phyloP scores from a whole-genome alignment of 2,888 invertebrate species.

The Metallyticus violacea region DNA sequence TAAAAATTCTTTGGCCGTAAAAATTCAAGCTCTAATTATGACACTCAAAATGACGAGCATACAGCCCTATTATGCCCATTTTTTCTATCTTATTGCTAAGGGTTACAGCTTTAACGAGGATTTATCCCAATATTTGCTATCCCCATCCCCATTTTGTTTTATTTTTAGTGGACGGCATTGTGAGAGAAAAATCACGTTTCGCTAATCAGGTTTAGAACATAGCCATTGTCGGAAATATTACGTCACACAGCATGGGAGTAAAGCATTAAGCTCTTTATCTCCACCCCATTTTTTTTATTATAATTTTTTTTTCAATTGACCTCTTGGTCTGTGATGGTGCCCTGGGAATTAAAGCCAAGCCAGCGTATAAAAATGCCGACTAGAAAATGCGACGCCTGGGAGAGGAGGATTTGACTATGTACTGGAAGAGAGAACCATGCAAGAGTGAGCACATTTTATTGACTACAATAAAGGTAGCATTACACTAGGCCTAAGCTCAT shows the following conservation, averaged over 20 bases:
- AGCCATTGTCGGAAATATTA: neutral
- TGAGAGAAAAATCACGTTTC: neutral
- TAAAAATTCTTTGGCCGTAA: neutral
- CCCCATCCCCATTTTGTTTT: neutral
- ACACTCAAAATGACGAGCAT: neutral
- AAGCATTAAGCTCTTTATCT: neutral
- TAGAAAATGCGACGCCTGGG: neutral
- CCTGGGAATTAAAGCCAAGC: constrained; percentile 14
- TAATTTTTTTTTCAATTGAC: constrained; percentile 16
- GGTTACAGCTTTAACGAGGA: neutral
- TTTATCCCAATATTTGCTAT: neutral
- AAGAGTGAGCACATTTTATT: constrained; percentile 17
- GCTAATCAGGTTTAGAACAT: constrained; percentile 4
- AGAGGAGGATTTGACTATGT: neutral
- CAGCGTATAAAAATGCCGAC: constrained; percentile 14
- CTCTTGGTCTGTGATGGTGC: neutral
- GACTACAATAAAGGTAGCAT: constrained; percentile 25
- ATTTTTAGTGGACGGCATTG: neutral
- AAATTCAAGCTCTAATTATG: neutral
- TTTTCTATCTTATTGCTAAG: neutral
- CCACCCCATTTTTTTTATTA: neutral
- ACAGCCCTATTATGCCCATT: neutral
- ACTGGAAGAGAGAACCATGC: neutral
- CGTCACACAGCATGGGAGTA: neutral
- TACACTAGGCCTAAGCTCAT: constrained; percentile 15